A percentile compares a stretch with the other conserved stretches of the same genome.
Conservation (phyloP, 2,888 invertebrate species). For the Rhagonycha lutea region DNA sequence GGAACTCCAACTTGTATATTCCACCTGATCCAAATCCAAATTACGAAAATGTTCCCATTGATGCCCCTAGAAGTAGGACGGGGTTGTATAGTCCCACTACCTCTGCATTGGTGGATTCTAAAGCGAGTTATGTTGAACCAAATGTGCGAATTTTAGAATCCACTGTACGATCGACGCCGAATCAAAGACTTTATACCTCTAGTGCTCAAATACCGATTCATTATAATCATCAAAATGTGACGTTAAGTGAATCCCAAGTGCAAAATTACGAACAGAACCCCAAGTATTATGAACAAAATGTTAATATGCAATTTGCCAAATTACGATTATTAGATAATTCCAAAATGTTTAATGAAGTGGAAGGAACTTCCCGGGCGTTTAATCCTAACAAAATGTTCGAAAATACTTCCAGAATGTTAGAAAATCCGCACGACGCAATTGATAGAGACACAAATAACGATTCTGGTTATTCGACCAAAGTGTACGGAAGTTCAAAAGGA, state of each 20-base stretch:
- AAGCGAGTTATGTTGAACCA: constrained; percentile 48
- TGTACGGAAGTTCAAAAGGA: constrained; percentile 77
- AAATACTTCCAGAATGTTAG: constrained; percentile 46
- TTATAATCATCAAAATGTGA: constrained; percentile 7
- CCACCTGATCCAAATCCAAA: constrained; percentile 54
- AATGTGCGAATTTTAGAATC: constrained; percentile 48
- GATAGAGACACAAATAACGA: constrained; percentile 78
- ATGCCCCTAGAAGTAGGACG: constrained; percentile 52
- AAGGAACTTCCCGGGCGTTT: constrained; percentile 43
- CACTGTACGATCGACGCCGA: constrained; percentile 26
- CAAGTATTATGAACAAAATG: constrained; percentile 36
- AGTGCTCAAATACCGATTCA: constrained; percentile 22
- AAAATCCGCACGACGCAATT: constrained; percentile 49
- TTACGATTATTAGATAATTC: constrained; percentile 47
- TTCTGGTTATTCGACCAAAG: constrained; percentile 84
- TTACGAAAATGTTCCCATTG: constrained; percentile 58
- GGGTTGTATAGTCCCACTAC: constrained; percentile 61
- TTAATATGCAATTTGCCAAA: constrained; percentile 49
- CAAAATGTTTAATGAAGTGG: constrained; percentile 40
- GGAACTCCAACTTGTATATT: constrained; percentile 56
- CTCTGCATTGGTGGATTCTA: constrained; percentile 47
- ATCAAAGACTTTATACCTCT: constrained; percentile 20
- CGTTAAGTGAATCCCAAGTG: constrained; percentile 19
- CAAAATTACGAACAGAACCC: constrained; percentile 36
- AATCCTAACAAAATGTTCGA: constrained; percentile 48